Percentiles rank a stretch among this genome's conserved stretches.
Evolutionary conservation across 2,797 vertebrate species (phyloP).

Genomic region (Parambassis ranga): DNA sequence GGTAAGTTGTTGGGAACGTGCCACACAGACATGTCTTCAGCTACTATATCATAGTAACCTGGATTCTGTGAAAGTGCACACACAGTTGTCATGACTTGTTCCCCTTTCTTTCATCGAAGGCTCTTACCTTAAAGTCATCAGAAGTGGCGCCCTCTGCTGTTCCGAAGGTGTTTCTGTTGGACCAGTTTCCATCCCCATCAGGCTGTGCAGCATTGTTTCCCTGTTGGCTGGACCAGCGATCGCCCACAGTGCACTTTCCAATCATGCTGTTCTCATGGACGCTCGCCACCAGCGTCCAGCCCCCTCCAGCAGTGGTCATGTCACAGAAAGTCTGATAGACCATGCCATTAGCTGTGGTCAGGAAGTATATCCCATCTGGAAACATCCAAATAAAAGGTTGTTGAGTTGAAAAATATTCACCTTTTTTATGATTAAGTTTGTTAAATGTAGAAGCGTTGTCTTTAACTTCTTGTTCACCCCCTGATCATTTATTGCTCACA

Average conservation of each 20-base stretch:
- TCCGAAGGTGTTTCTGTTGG: conserved; percentile 59
- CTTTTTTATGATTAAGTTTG: too few relatives aligned
- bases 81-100: too few relatives aligned
- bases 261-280: conserved; percentile 72
- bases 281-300: conserved; percentile 79
- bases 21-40: conserved; percentile 70
- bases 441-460: not conserved
- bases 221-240: conserved; percentile 77
- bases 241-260: conserved; percentile 60
- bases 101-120: too few relatives aligned
- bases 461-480: too few relatives aligned
- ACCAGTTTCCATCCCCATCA: conserved; percentile 55
- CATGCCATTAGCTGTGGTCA: conserved; percentile 50
- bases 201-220: conserved; percentile 27
- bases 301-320: conserved; percentile 71
- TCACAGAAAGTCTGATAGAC: conserved; percentile 80
- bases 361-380: conserved; percentile 68
- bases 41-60: conserved; percentile 72
- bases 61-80: conserved; percentile 47
- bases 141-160: conserved; percentile 38
- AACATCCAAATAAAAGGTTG: too few relatives aligned
- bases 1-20: conserved; percentile 69
- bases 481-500: too few relatives aligned
- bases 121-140: conserved; percentile 63
- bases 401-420: not conserved